These are phyloP conservation scores for Apamea monoglypha DNA, from an alignment of 2,888 invertebrate genomes.

Conservation along the genomic window DNA sequence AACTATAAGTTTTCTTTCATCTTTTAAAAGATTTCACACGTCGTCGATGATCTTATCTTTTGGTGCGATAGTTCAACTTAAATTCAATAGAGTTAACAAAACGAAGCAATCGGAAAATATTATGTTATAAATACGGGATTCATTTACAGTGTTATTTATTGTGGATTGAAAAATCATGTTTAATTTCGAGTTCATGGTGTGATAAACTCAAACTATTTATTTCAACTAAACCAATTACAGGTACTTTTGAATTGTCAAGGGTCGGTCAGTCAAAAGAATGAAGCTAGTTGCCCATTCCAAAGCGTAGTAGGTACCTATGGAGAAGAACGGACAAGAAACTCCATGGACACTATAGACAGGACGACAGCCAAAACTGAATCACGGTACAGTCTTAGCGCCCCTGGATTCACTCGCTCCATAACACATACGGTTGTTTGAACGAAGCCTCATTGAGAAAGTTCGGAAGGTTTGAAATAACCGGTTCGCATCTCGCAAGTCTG, in stretches of 20 bases:
- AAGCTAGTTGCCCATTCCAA: too few species aligned
- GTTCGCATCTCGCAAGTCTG: not conserved
- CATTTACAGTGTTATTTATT: constrained; percentile 25
- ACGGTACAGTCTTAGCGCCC: constrained; percentile 51
- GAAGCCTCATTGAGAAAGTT: constrained; percentile 31
- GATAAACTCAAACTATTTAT: too few species aligned
- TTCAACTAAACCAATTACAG: too few species aligned
- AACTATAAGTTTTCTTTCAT: constrained; percentile 50
- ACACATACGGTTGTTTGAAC: constrained; percentile 23
- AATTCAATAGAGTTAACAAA: constrained; percentile 21
- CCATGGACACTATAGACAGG: too few species aligned
- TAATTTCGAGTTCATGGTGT: constrained; percentile 13
- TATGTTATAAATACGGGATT: constrained; percentile 28
- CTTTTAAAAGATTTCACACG: constrained; percentile 43
- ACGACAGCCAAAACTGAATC: constrained; percentile 23
- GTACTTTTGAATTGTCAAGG: too few species aligned
- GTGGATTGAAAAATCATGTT: constrained; percentile 15
- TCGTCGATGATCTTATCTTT: constrained; percentile 48
- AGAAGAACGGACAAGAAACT: too few species aligned
- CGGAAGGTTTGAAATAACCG: constrained; percentile 29
- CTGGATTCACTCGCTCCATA: constrained; percentile 19
- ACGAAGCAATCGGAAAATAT: constrained; percentile 28
- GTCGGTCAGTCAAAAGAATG: too few species aligned
- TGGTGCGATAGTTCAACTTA: constrained; percentile 24
- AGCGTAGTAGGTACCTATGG: too few species aligned